Percentiles rank a stretch among this genome's conserved stretches.
phyloP scores from a whole-genome alignment of 2,113 vertebrate genomes.

The Scomber japonicus region DNA sequence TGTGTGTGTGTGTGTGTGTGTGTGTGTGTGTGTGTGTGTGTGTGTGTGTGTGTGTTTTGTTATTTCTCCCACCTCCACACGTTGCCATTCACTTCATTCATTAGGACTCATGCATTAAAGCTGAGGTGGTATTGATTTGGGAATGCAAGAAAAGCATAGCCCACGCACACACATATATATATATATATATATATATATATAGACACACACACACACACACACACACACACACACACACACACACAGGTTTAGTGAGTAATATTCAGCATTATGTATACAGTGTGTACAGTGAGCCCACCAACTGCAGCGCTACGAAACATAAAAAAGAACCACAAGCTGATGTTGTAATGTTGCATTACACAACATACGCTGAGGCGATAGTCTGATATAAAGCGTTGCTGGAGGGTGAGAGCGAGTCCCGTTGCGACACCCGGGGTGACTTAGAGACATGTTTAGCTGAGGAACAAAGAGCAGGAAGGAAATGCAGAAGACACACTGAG shows the following conservation, averaged over 20 bases:
- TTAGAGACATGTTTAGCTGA: conserved; percentile 64
- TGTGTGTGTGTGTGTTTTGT: conserved; percentile 41
- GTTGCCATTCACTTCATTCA: conserved; percentile 28
- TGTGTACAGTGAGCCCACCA: not conserved
- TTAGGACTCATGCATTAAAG: conserved; percentile 41
- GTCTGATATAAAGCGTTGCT: conserved; percentile 69
- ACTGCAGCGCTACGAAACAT: conserved; percentile 14
- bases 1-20: conserved; percentile 44
- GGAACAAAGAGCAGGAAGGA: conserved; percentile 82
- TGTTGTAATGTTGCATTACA: conserved; percentile 46
- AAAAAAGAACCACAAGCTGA: conserved; percentile 41
- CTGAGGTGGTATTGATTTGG: conserved; percentile 38
- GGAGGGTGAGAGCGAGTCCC: conserved; percentile 66
- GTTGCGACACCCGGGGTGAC: conserved; percentile 66
- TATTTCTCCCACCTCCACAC: conserved; percentile 29
- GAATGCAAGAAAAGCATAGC: conserved; percentile 19
- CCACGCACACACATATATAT: not conserved
- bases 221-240: not conserved
- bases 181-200: no score
- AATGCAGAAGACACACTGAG: conserved; percentile 64
- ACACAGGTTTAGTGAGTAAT: not conserved
- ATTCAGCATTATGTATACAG: not conserved
- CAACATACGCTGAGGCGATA: conserved; percentile 49
- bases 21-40: conserved; percentile 43
- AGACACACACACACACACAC: not conserved